Conservation (phyloP, 2,797 vertebrate genomes). For the Clarias laeviceps region DNA sequence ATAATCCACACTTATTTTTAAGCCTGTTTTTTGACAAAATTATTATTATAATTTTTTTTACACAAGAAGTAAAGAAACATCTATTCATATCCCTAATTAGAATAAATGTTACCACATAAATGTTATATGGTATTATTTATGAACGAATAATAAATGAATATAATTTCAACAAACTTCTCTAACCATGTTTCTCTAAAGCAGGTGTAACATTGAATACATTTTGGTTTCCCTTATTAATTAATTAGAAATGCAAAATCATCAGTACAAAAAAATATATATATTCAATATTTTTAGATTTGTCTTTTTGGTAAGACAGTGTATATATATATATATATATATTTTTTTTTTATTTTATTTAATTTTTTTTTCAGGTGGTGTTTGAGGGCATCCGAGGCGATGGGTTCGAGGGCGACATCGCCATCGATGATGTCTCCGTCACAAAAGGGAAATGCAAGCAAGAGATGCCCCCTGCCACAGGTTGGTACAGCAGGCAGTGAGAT, state of each 20-base stretch:
- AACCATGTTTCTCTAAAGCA: background rate
- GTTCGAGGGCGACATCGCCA: constrained; percentile 95
- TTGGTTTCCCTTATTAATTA: background rate
- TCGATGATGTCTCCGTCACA: constrained; percentile 92
- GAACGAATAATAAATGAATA: background rate
- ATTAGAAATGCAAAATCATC: background rate
- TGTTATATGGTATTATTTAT: background rate
- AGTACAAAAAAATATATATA: background rate
- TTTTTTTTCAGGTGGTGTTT: constrained; percentile 85
- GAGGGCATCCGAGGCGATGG: constrained; percentile 89
- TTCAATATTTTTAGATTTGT: too few relatives aligned
- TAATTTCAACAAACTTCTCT: background rate
- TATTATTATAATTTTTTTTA: background rate
- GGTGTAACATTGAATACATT: background rate
- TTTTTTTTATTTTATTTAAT: background rate
- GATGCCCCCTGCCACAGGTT: constrained; percentile 78
- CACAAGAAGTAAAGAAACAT: too few relatives aligned
- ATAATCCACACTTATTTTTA: background rate
- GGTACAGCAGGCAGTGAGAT: constrained; percentile 2
- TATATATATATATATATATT: too few relatives aligned
- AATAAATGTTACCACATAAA: background rate
- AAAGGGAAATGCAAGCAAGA: constrained; percentile 87
- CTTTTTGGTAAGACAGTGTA: background rate
- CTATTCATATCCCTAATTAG: background rate
- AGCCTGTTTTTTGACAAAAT: background rate